phyloP scores from a whole-genome alignment of 1,140 invertebrate species.

The Hyphantria cunea region DNA sequence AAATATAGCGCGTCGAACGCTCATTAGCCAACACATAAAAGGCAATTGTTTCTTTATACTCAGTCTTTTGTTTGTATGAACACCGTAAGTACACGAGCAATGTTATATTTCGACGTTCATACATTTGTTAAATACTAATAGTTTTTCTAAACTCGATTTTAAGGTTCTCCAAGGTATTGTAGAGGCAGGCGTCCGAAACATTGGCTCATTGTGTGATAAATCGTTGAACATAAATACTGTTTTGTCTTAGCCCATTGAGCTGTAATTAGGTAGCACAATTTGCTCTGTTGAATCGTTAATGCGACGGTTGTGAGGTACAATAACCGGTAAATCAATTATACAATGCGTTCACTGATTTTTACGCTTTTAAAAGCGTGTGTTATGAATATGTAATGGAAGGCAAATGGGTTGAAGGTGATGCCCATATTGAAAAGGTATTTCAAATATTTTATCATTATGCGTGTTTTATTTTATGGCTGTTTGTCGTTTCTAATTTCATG shows the following conservation, averaged over 20 bases:
- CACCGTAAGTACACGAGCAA: slow-evolving; percentile 47
- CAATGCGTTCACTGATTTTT: slow-evolving; percentile 52
- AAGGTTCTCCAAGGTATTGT: slow-evolving; percentile 60
- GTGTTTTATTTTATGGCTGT: slow-evolving; percentile 10
- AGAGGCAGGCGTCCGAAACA: slow-evolving; percentile 61
- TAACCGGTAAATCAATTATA: slow-evolving; percentile 62
- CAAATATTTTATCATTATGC: slow-evolving; percentile 22
- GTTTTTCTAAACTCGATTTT: slow-evolving; percentile 72
- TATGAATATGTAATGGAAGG: slow-evolving; percentile 23
- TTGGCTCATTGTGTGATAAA: slow-evolving; percentile 76
- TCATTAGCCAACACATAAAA: slow-evolving; percentile 69
- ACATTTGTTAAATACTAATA: slow-evolving; percentile 51
- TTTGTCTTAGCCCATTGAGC: slow-evolving; percentile 74
- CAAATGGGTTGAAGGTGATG: slow-evolving; percentile 15
- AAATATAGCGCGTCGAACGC: slow-evolving; percentile 14
- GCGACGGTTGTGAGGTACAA: slow-evolving; percentile 59
- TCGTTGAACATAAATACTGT: slow-evolving; percentile 77
- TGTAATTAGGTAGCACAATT: slow-evolving; percentile 81
- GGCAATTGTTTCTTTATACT: slow-evolving; percentile 76
- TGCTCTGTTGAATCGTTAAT: slow-evolving; percentile 75
- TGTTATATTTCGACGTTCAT: slow-evolving; percentile 46
- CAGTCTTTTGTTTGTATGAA: slow-evolving; percentile 54
- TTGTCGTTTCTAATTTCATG: slow-evolving; percentile 9
- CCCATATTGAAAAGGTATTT: slow-evolving; percentile 22
- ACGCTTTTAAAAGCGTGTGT: slow-evolving; percentile 34